These are phyloP conservation scores for Polydrusus pterygomalis DNA, from an alignment of 2,888 invertebrate genomes.

Conservation along the genomic window DNA sequence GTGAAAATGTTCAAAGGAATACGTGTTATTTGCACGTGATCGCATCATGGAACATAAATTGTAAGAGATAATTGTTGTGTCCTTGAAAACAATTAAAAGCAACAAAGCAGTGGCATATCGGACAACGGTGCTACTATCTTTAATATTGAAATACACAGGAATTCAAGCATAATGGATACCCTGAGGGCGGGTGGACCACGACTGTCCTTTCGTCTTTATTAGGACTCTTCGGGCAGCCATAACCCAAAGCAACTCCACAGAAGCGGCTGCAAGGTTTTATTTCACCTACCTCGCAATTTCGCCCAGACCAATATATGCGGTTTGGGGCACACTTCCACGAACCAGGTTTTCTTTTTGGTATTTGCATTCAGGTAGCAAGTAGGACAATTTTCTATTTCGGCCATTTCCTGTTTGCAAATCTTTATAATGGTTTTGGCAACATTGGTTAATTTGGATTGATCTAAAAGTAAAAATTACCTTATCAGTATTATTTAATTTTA, in stretches of 20 bases:
- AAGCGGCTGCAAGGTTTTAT: no score
- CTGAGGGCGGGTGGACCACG: no score
- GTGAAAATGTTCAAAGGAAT: neutral
- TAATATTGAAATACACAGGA: no score
- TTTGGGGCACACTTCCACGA: conserved; percentile 91
- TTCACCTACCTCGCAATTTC: conserved; percentile 85
- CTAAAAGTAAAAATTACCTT: conserved; percentile 71
- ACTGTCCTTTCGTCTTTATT: no score
- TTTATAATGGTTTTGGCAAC: conserved; percentile 87
- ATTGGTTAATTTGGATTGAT: conserved; percentile 84
- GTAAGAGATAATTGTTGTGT: no score
- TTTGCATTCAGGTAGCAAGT: conserved; percentile 94
- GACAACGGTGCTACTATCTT: no score
- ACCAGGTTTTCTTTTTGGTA: conserved; percentile 88
- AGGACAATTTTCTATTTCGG: conserved; percentile 94
- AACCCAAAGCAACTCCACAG: no score
- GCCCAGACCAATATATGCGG: conserved; percentile 97
- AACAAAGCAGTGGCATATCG: no score
- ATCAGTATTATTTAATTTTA: conserved; percentile 16
- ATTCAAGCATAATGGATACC: no score
- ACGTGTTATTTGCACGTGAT: neutral
- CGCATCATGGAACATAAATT: neutral
- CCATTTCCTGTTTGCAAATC: conserved; percentile 90
- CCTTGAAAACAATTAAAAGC: no score
- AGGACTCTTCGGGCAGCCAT: no score